These are phyloP conservation scores for Eospalax fontanierii DNA, from an alignment of 2,797 vertebrate species.

Conservation along the genomic window DNA sequence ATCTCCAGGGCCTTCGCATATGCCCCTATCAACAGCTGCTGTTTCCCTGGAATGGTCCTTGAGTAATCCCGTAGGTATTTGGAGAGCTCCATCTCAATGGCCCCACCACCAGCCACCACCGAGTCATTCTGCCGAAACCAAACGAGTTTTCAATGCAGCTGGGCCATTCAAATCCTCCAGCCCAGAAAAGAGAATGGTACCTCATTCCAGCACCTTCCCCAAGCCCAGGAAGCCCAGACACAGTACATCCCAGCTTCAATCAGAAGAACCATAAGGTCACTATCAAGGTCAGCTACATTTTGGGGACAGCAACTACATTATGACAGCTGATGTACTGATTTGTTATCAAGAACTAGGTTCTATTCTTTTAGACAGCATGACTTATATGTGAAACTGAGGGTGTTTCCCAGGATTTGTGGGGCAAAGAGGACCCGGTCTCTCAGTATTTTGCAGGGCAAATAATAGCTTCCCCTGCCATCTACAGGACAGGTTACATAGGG, in stretches of 20 bases:
- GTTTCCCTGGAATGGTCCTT: conserved; percentile 98
- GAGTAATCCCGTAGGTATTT: conserved; percentile 97
- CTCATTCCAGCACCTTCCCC: neutral
- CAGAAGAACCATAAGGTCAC: neutral
- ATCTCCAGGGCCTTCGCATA: conserved; percentile 98
- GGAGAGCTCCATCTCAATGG: conserved; percentile 99
- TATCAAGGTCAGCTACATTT: neutral
- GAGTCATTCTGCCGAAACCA: conserved; percentile 95
- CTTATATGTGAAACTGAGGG: neutral
- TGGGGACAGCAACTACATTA: neutral
- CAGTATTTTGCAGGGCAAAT: neutral
- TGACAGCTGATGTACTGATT: neutral
- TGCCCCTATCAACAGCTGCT: conserved; percentile 97
- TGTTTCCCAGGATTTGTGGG: neutral
- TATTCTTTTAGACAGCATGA: neutral
- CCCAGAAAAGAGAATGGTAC: neutral
- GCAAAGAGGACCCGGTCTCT: neutral
- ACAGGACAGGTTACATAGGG: neutral
- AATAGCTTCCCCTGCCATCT: neutral
- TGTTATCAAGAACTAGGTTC: neutral
- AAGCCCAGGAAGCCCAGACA: neutral
- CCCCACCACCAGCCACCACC: conserved; percentile 96
- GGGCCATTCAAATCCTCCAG: neutral
- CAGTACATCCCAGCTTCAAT: neutral
- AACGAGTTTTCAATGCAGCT: neutral